phyloP scores from a whole-genome alignment of 2,113 vertebrate genomes.

The Halichoerus grypus region DNA sequence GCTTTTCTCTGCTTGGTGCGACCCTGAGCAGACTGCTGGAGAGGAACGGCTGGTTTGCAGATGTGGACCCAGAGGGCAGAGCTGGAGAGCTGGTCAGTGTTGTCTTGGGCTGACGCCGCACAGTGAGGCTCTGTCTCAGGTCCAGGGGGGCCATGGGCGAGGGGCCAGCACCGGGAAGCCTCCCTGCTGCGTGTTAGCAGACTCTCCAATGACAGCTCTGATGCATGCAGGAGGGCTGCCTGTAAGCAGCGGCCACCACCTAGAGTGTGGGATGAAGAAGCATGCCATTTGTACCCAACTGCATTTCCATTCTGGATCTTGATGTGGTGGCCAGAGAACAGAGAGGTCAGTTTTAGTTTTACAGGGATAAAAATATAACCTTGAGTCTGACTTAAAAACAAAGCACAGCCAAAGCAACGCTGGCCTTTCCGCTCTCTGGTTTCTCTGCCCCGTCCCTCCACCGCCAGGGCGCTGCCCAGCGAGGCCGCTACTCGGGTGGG shows the following conservation, averaged over 20 bases:
- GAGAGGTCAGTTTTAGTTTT: not conserved
- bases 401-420: not conserved
- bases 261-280: accelerated
- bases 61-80: not conserved
- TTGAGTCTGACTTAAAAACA: not conserved
- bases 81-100: conserved; percentile 8
- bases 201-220: not conserved
- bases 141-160: accelerated
- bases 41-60: not conserved
- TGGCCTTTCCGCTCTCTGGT: not conserved
- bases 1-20: conserved; percentile 76
- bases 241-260: accelerated
- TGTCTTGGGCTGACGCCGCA: not conserved
- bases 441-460: accelerated
- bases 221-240: not conserved
- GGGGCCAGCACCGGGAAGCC: accelerated
- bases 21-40: not conserved
- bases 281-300: accelerated
- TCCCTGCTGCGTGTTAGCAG: not conserved
- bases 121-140: not conserved
- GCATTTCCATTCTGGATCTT: not conserved
- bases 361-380: not conserved
- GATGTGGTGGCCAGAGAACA: not conserved
- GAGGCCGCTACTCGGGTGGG: accelerated
- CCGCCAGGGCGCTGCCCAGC: accelerated